Evolutionary conservation across 2,888 invertebrate species (phyloP).

Genomic region (Leptopterna dolabrata): DNA sequence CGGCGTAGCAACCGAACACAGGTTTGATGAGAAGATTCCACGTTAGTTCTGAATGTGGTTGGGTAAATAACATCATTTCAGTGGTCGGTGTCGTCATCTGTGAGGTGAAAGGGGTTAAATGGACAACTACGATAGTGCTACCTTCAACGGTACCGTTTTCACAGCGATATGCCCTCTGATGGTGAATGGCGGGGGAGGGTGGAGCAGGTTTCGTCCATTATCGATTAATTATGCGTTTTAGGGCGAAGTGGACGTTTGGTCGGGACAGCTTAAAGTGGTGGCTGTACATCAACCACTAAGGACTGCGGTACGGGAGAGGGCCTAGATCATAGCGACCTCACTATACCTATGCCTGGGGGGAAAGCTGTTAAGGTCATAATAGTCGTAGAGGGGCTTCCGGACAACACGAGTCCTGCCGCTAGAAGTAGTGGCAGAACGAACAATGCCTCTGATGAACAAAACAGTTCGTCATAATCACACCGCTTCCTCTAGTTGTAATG

Average conservation of each 20-base stretch:
- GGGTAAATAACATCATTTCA: background rate
- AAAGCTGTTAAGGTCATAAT: background rate
- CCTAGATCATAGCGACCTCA: slow-evolving; percentile 1
- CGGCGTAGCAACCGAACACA: background rate
- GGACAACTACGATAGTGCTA: background rate
- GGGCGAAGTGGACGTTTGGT: slow-evolving; percentile 19
- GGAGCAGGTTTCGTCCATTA: slow-evolving; percentile 25
- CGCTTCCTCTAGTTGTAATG: background rate
- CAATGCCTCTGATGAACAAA: background rate
- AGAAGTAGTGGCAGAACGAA: slow-evolving; percentile 11
- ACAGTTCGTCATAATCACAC: background rate
- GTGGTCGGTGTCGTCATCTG: background rate
- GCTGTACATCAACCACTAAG: slow-evolving; percentile 21
- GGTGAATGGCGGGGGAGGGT: background rate
- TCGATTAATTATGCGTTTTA: slow-evolving; percentile 45
- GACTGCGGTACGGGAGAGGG: background rate
- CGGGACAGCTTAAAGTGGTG: slow-evolving; percentile 31
- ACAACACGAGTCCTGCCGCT: background rate
- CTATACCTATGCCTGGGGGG: background rate
- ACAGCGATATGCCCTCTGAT: background rate
- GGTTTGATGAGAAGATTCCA: slow-evolving; percentile 3
- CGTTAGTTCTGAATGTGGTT: background rate
- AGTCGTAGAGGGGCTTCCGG: background rate
- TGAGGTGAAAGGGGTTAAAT: background rate
- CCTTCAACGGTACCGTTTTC: background rate